Evolutionary conservation across 2,113 vertebrate species (phyloP).

Genomic region (Indri indri): DNA sequence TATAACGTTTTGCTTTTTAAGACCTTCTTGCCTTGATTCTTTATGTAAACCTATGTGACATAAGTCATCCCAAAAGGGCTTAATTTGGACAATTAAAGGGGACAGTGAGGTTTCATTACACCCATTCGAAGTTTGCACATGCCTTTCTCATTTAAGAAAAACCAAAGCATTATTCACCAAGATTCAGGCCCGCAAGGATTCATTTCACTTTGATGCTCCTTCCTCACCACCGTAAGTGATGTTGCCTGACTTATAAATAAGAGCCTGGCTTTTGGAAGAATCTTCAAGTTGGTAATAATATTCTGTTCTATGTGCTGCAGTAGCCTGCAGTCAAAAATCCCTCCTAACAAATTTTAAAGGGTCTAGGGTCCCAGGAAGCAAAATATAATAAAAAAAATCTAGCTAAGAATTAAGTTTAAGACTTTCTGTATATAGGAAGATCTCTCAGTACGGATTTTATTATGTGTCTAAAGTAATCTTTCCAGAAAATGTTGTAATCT

Average conservation of each 20-base stretch:
- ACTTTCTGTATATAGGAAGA: not conserved
- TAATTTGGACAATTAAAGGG: not conserved
- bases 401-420: not conserved
- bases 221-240: not conserved
- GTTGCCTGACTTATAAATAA: not conserved
- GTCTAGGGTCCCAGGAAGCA: not conserved
- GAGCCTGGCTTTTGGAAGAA: slow-evolving; percentile 15
- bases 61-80: not conserved
- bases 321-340: not conserved
- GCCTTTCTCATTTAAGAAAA: not conserved
- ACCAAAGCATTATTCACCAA: not conserved
- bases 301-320: not conserved
- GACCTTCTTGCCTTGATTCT: not conserved
- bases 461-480: not conserved
- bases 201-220: not conserved
- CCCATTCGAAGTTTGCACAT: not conserved
- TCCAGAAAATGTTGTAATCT: not conserved
- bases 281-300: not conserved
- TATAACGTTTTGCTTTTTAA: not conserved
- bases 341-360: not conserved
- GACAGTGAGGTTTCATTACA: not conserved
- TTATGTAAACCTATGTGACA: not conserved
- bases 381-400: slow-evolving; percentile 8
- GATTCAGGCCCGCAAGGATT: not conserved
- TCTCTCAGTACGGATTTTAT: not conserved